Percentiles rank a stretch among this genome's conserved stretches.
These are phyloP conservation scores for Yoshiicerus persimilis DNA, from an alignment of 1,140 invertebrate species.

Conservation along the genomic window DNA sequence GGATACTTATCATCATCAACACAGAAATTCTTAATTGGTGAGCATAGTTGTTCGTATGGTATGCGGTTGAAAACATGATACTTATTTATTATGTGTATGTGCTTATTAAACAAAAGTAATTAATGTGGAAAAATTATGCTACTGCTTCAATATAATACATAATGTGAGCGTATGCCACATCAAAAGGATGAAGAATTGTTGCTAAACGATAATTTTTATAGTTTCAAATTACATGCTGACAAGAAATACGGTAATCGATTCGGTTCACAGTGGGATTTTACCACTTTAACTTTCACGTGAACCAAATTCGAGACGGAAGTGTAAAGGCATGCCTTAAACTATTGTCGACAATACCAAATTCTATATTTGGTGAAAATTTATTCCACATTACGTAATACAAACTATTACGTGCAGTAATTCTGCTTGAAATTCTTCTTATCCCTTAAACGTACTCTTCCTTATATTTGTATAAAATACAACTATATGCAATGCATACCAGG, in stretches of 20 bases:
- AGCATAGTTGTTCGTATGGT: neutral
- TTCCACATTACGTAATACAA: too few relatives aligned
- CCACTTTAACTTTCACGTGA: neutral
- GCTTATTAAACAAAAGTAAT: neutral
- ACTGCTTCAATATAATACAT: neutral
- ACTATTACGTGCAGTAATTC: too few relatives aligned
- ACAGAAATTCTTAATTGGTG: neutral
- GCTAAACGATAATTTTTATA: neutral
- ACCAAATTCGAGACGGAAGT: neutral
- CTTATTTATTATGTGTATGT: neutral
- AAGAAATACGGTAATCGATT: neutral
- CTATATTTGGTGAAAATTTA: too few relatives aligned
- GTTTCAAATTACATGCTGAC: neutral
- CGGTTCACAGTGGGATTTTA: neutral
- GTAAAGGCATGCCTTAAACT: neutral
- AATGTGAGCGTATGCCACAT: neutral
- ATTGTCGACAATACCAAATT: too few relatives aligned
- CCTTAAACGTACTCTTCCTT: too few relatives aligned
- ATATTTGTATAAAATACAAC: too few relatives aligned
- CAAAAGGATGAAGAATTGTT: neutral
- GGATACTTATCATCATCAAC: neutral
- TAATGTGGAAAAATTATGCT: neutral
- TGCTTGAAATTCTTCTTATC: too few relatives aligned
- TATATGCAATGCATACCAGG: too few relatives aligned
- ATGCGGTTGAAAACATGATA: neutral